phyloP scores from a whole-genome alignment of 2,797 vertebrate species.

The Hemitrygon akajei region DNA sequence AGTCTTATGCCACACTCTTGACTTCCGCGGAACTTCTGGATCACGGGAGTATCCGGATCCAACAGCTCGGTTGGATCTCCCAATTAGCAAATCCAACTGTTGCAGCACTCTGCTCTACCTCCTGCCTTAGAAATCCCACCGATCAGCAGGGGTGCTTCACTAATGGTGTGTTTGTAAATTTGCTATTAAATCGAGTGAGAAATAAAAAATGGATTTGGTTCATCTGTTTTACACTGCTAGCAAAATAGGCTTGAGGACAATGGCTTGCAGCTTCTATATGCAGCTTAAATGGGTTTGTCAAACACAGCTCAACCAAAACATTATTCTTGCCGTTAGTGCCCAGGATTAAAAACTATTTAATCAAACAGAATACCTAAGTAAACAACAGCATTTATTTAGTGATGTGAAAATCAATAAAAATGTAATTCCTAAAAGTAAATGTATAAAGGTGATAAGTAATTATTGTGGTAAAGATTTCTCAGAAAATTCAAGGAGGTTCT shows the following conservation, averaged over 20 bases:
- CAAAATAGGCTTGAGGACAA: neutral
- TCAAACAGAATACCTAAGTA: neutral
- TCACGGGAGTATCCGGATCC: too few relatives aligned
- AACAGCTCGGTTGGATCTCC: too few relatives aligned
- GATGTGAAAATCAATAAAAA: constrained; percentile 10
- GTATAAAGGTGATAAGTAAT: neutral
- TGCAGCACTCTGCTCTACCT: too few relatives aligned
- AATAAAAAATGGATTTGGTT: neutral
- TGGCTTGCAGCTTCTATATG: neutral
- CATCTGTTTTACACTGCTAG: neutral
- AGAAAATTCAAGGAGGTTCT: neutral
- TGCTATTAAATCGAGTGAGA: too few relatives aligned
- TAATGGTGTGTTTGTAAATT: too few relatives aligned
- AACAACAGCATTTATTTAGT: constrained; percentile 7
- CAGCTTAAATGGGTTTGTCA: neutral
- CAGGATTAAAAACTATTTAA: neutral
- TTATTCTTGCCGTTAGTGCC: neutral
- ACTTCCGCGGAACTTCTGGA: too few relatives aligned
- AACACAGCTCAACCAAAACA: neutral
- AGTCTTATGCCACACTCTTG: too few relatives aligned
- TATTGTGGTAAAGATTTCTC: too few relatives aligned
- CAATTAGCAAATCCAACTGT: too few relatives aligned
- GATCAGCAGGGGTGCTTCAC: too few relatives aligned
- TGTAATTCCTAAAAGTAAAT: neutral
- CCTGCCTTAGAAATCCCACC: too few relatives aligned